Conservation (phyloP, 2,113 vertebrate genomes). For the Ploceus nigricollis region DNA sequence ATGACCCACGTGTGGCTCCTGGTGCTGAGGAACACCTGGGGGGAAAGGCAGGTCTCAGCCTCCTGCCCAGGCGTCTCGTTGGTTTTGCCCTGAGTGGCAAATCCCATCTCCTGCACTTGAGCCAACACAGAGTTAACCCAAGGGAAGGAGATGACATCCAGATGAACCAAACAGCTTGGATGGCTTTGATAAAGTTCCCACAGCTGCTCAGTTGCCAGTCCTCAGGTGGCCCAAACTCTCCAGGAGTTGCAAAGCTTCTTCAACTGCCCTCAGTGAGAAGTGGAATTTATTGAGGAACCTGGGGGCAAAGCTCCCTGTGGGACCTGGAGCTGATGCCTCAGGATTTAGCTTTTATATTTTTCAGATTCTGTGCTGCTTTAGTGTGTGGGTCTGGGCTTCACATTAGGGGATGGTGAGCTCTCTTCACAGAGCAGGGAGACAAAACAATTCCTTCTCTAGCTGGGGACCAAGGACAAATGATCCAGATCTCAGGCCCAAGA, state of each 20-base stretch:
- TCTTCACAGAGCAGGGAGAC: background rate
- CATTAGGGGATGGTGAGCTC: background rate
- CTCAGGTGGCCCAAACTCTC: background rate
- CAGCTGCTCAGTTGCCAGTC: background rate
- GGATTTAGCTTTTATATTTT: background rate
- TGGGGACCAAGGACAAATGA: background rate
- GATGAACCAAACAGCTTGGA: background rate
- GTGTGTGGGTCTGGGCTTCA: background rate
- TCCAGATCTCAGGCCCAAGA: background rate
- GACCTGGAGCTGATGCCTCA: background rate
- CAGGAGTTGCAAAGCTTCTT: background rate
- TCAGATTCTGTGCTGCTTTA: background rate
- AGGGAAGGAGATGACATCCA: background rate
- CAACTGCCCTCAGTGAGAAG: background rate
- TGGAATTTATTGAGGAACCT: background rate
- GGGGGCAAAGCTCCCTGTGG: background rate
- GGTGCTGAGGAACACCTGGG: conserved; percentile 82
- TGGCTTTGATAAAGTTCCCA: background rate
- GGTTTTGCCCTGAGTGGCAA: background rate
- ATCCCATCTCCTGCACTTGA: background rate
- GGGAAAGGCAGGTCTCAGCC: background rate
- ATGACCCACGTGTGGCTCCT: conserved; percentile 78
- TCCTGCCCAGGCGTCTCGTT: background rate
- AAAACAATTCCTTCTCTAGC: background rate
- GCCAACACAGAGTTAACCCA: background rate